Conservation (phyloP, 2,888 invertebrate species). For the Stenodema calcarata region DNA sequence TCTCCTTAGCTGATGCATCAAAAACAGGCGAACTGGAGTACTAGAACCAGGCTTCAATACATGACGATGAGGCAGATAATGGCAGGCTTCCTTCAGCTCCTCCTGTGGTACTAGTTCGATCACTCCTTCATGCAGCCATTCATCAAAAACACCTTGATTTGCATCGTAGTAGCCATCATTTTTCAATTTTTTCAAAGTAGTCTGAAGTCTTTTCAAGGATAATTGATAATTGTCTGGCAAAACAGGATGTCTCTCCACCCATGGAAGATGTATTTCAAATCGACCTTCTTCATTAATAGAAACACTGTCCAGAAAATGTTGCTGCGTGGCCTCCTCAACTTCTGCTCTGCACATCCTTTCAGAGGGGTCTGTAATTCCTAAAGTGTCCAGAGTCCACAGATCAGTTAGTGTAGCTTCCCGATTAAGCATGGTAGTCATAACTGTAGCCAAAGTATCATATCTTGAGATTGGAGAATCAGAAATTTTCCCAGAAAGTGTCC, state of each 20-base stretch:
- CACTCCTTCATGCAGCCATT: constrained; percentile 57
- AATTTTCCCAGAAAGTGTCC: no score
- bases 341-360: neutral
- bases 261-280: no score
- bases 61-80: constrained; percentile 52
- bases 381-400: constrained; percentile 50
- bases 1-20: constrained; percentile 56
- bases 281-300: constrained; percentile 56
- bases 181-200: constrained; percentile 49
- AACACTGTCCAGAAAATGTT: constrained; percentile 56
- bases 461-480: neutral
- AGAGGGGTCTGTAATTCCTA: constrained; percentile 48
- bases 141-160: no score
- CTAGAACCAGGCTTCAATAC: no score
- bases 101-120: no score
- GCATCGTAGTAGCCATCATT: no score
- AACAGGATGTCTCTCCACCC: no score
- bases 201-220: constrained; percentile 56
- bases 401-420: neutral
- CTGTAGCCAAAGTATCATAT: neutral
- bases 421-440: no score
- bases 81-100: neutral
- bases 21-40: constrained; percentile 54
- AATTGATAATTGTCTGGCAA: constrained; percentile 57
- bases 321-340: neutral